Evolutionary conservation across 2,113 vertebrate species (phyloP), one percentile per base, ranked within the genome.

Genomic region (Istiophorus platypterus): DNA sequence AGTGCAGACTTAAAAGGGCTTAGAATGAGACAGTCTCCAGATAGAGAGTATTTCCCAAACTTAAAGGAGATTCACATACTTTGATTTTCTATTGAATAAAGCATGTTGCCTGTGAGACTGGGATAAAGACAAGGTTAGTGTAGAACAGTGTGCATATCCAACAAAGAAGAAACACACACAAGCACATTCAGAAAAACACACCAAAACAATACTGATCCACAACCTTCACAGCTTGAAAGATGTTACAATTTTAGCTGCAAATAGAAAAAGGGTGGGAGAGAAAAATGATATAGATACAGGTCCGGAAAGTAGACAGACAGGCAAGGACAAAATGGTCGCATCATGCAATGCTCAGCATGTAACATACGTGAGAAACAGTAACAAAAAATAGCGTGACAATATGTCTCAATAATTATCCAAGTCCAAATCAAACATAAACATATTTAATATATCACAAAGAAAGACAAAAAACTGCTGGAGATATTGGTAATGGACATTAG

Each of bases 31-130:
- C 63, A 39, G 66, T 62, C 39, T 42, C 64, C 69, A 82, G 78
- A 78, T 58, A 57, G n/a, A 13, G 49, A 87, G 57, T 22, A 61
- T 73, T 77, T 62, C 73, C 26, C 52, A 68, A 69, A 79, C 75
- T 51, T 57, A 54, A 80, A 79, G 65, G 61, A 80, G 63, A 77
- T 64, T 74, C 24, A 29, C 12, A n/a, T 34, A n/a, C 66, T 78
- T 81, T 75, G 57, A 69, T 72, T 87, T 56, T 72, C 59, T 76
- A 22, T 20, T 76, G 71, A 88, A 78, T 68, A 78, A 82, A 82
- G 70, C 52, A 73, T 84, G 63, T 80, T 77, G 73, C 54, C 85
- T 79, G 57, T 42, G 62, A 78, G 67, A 57, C 47, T 2, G 29
- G 3, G 39, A 88, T 83, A 72, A 85, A 86, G 59, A 22, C 12